Evolutionary conservation across 2,113 vertebrate genomes (phyloP).

Genomic region (Ornithorhynchus anatinus): DNA sequence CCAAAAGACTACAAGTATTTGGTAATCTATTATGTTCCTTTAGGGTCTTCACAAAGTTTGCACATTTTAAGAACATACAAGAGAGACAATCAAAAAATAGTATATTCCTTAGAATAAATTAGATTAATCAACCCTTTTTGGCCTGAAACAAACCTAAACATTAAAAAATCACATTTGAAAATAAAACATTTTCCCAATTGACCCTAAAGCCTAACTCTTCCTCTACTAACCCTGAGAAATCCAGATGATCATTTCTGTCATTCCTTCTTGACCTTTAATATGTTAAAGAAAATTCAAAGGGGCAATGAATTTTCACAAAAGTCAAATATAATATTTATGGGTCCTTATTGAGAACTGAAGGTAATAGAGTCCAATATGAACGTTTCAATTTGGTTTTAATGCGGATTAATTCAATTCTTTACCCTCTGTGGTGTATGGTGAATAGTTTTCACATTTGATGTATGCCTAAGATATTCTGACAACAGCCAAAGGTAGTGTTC

Average conservation of each 20-base stretch:
- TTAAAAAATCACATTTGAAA: background rate
- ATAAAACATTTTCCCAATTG: background rate
- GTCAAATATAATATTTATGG: slow-evolving; percentile 45
- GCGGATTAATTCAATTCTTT: slow-evolving; percentile 62
- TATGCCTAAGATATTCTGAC: slow-evolving; percentile 26
- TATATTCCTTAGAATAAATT: background rate
- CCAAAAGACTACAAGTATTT: no score
- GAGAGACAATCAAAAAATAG: background rate
- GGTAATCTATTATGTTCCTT: no score
- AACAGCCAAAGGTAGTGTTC: slow-evolving; percentile 33
- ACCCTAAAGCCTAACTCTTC: no score
- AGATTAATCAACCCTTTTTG: no score
- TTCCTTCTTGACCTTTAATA: slow-evolving; percentile 14
- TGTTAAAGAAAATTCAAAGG: slow-evolving; percentile 4
- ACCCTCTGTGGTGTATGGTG: slow-evolving; percentile 51
- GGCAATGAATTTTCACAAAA: slow-evolving; percentile 9
- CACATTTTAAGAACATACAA: background rate
- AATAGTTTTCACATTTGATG: slow-evolving; percentile 52
- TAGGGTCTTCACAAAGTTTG: background rate
- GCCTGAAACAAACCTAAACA: background rate
- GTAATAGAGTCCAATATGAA: slow-evolving; percentile 41
- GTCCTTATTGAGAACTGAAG: slow-evolving; percentile 35
- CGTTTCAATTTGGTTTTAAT: slow-evolving; percentile 58
- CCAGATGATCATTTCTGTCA: background rate
- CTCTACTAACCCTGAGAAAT: background rate